phyloP scores from a whole-genome alignment of 2,797 vertebrate species.

The Bryconaethiops microstoma region DNA sequence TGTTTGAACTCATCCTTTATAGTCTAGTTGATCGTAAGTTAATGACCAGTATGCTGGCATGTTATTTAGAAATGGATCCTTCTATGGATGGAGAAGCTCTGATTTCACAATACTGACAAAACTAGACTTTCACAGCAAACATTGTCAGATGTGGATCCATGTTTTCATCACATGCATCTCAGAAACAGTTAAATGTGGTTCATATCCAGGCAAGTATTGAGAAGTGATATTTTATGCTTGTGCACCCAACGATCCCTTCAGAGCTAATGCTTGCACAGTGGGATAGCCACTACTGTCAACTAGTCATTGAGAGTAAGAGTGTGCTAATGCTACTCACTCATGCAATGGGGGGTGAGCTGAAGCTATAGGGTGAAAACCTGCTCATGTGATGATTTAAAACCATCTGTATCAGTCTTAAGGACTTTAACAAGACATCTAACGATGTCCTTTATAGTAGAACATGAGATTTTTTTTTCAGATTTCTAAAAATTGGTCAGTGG shows the following conservation, averaged over 20 bases:
- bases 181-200: no score
- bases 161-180: no score
- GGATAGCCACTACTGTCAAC: slow-evolving; percentile 3
- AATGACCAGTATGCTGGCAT: no score
- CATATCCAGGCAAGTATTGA: not conserved
- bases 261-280: not conserved
- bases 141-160: no score
- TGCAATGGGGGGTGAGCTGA: slow-evolving; percentile 1
- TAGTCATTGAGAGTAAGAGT: not conserved
- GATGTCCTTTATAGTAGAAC: not conserved
- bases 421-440: not conserved
- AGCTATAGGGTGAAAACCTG: not conserved
- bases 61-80: no score
- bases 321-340: slow-evolving; percentile 2
- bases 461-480: not conserved
- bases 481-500: no score
- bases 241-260: not conserved
- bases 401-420: not conserved
- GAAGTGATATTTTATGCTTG: not conserved
- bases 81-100: no score
- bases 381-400: not conserved
- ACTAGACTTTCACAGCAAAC: no score
- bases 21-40: no score
- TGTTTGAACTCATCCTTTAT: no score
- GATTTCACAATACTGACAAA: no score